phyloP scores from a whole-genome alignment of 2,113 vertebrate species.

The Calyptommatus sinebrachiatus region DNA sequence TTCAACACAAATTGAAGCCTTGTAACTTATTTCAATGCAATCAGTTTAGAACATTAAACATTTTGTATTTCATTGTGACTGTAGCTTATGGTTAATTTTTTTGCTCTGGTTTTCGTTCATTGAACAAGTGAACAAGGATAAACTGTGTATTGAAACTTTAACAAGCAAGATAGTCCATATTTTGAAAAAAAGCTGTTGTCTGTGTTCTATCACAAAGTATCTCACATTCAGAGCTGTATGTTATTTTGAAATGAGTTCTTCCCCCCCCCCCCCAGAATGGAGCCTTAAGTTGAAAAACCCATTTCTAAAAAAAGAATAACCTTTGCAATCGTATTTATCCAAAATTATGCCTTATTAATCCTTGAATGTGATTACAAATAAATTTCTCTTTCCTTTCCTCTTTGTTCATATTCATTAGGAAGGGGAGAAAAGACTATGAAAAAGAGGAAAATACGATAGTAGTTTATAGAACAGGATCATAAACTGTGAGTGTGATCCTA shows the following conservation, averaged over 20 bases:
- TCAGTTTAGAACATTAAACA: neutral
- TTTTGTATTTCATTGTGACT: neutral
- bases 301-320: neutral
- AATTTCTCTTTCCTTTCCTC: neutral
- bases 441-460: too few relatives aligned
- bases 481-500: too few relatives aligned
- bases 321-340: neutral
- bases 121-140: neutral
- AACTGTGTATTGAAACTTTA: neutral
- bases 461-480: too few relatives aligned
- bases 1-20: neutral
- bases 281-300: neutral
- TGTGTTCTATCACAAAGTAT: neutral
- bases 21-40: neutral
- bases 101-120: neutral
- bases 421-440: too few relatives aligned
- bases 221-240: neutral
- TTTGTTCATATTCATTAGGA: neutral
- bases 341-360: neutral
- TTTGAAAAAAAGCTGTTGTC: neutral
- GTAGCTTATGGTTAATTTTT: neutral
- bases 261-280: too few relatives aligned
- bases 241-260: neutral
- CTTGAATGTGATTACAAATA: neutral
- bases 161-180: neutral